Base-by-base conservation (phyloP, 2,113 vertebrate genomes). In the Cichladusa arquata region DNA sequence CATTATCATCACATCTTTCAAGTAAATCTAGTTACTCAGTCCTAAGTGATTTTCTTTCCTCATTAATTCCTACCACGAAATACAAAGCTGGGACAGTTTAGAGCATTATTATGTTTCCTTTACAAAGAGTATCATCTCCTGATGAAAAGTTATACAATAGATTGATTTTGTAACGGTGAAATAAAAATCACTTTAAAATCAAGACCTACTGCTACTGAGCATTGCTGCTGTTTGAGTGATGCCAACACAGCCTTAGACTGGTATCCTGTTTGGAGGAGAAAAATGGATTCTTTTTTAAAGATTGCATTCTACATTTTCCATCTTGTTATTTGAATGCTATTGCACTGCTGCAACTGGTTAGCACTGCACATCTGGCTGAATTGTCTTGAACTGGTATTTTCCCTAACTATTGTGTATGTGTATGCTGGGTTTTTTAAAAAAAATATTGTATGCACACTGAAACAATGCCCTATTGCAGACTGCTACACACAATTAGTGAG, bases 291-390 rank as follows among this genome's bases (percentile, higher is more conserved):
- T 96, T 94, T 94, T 96, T 91, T 93, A 96, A 96, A 97, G 93
- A 93, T 19, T 7, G 0, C 73, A 83, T 87, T 96, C 93, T 97
- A 73, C 88, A 93, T 95, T 96, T 97, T 95, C 91, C 94, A 45
- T 97, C 93, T 73, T 97, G 84, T 95, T 69, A 88, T 83, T 88
- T 95, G 91, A 90, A 90, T 81, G 85, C 47, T 92, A 12, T 88
- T 84, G 82, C 66, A 92, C 95, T 96, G 92, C 95, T 97, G 93
- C 93, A 97, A 96, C 92, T 97, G 93, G 94, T 97, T 97, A 98
- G 93, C 81, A 84, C 79, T 88, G 95, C 86, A 95, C 96, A 97
- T 98, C 96, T 98, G 96, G 94, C 88, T 95, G 92, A 95, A 96
- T 94, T 95, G 90, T 93, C 96, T 97, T 86, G 64, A 95, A 92